Base-by-base conservation (phyloP, 2,888 invertebrate species). In the Heliconius hortense region DNA sequence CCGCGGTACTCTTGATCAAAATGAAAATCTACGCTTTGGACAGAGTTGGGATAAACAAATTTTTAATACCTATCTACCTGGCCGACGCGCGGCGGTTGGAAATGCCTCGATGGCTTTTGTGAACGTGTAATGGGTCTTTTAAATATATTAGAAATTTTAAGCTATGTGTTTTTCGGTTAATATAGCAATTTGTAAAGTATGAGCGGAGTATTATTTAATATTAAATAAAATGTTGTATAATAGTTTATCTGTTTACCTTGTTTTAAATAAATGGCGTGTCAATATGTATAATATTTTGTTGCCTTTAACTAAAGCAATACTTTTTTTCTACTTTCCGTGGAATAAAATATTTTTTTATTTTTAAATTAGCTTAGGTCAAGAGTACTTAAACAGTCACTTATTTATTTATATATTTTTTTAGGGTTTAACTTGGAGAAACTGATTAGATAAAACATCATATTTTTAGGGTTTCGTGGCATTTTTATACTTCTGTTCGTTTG, bases 1-100 rank as follows among this genome's bases (percentile, higher is more conserved):
- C 79, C 75, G 79, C 74, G 77, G 72, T 74, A 75, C 77, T 79
- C 79, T 77, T 77, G 77, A 78, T 80, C 75, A 78, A 78, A 85
- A 82, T 79, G 76, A 79, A 80, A 77, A 79, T 75, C 72, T 77
- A 70, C 78, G 76, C 78, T 78, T 77, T 74, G 79, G 74, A 76
- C 80, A 76, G 78, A 78, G 77, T 76, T 76, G 75, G 70, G 72
- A 76, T 77, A 67, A 79, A 79, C 77, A 79, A 72, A 76, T 60
- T 60, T 71, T 71, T 71, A 26, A 43, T 60, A 71, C 43, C 31
- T 35, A 8, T 8, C 31, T 31, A 5, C 2, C 60, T 60, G 26
- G 31, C 31, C 4, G 39, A 66, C 39, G 24, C 53, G 53, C n/a
- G 18, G 18, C 15, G 11, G 39, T 24, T 66, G 24, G 24, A 66